Evolutionary conservation across 2,113 vertebrate species (phyloP), one percentile per base, ranked within the genome.

Genomic region (Leucoraja erinaceus): DNA sequence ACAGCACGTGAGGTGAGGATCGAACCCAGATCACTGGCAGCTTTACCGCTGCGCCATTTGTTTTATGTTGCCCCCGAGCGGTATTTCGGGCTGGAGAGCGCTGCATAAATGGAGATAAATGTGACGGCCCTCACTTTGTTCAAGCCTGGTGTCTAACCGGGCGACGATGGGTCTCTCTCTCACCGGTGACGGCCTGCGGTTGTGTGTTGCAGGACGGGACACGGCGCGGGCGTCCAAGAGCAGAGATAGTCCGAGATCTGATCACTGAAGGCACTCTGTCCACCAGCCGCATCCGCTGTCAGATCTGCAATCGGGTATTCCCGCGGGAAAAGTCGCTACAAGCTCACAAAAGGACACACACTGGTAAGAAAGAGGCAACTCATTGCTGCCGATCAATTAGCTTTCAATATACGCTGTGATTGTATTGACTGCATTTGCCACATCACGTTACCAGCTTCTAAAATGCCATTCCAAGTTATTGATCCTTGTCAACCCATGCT

Each of bases 341-440:
- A 81, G 93, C 93, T 22, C 93, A 93, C 70, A 81, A 28, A 68
- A 81, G 93, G 63, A 93, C 93, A 28, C 93, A 93, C 93, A 93
- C 93, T 0, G 93, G 93, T 93, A 28, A 18, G 93, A 18, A 28
- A 11, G 20, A 6, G 90, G 33, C 47, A 47, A 4, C 38, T 72
- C 66, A 74, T 28, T 11, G 33, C 2, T 25, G 63, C 88, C 10
- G 1, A 3, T 66, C 3, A 31, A 63, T 0, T 5, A 88, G 4
- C 12, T 88, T 63, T 88, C 3, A 61, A 88, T 31, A 31, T 31
- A 31, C 11, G 18, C 5, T 1, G 16, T 66, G 47, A 18, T 47
- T 83, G 10, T 56, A 38, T 83, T 83, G 28, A 2, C 28, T 2
- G 1, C n/a, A 31, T 28, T n/a, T 84, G 11, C 16, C n/a, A 28